These are phyloP conservation scores for Thereva unica DNA, from an alignment of 2,888 invertebrate species.

Conservation along the genomic window DNA sequence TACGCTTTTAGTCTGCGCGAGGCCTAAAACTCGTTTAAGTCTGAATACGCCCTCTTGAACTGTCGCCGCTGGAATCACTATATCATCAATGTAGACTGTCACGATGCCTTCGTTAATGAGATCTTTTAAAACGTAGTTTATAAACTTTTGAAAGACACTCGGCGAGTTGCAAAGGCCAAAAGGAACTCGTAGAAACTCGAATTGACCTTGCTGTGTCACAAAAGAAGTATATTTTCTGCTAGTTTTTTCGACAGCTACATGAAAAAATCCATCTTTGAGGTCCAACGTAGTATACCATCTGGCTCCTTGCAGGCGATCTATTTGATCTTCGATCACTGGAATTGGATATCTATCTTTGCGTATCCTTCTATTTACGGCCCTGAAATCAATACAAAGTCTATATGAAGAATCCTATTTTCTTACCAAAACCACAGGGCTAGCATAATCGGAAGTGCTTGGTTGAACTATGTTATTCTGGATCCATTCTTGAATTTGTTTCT, in stretches of 20 bases:
- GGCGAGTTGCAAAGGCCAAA: conserved; percentile 54
- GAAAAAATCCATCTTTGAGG: conserved; percentile 37
- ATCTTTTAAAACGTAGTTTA: conserved; percentile 16
- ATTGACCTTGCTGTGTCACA: conserved; percentile 38
- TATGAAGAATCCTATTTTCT: conserved; percentile 41
- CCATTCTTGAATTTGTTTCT: background rate
- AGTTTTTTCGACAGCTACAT: conserved; percentile 32
- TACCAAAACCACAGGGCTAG: conserved; percentile 43
- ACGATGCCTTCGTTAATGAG: conserved; percentile 18
- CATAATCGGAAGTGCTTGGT: conserved; percentile 40
- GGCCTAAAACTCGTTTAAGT: conserved; percentile 1
- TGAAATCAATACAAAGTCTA: conserved; percentile 35
- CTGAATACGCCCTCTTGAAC: conserved; percentile 25
- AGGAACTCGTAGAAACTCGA: conserved; percentile 50
- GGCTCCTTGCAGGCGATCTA: conserved; percentile 45
- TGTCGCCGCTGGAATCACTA: background rate
- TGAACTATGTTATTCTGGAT: conserved; percentile 1
- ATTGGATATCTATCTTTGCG: conserved; percentile 42
- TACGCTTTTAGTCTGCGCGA: too few relatives aligned
- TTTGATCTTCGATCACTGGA: conserved; percentile 45
- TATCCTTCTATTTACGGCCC: too few relatives aligned
- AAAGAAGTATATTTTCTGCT: conserved; percentile 38
- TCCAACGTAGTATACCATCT: conserved; percentile 40
- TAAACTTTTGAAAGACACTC: conserved; percentile 47
- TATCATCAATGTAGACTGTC: conserved; percentile 18